Conservation (phyloP, 2,888 invertebrate genomes). For the Morpho helenor region DNA sequence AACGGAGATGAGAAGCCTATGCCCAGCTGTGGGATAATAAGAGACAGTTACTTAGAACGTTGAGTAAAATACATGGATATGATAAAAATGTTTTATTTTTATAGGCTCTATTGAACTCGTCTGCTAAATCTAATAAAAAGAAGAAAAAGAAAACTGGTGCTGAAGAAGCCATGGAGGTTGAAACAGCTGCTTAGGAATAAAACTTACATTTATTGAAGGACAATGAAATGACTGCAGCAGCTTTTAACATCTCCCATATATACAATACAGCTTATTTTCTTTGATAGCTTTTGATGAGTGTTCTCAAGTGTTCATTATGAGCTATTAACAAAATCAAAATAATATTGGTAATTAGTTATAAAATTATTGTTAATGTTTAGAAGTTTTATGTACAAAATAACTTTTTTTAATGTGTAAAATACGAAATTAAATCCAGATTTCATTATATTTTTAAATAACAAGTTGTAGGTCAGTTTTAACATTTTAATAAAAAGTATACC, state of each 20-base stretch:
- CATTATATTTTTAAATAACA: neutral
- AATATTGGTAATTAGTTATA: slow-evolving; percentile 21
- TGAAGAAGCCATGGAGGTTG: slow-evolving; percentile 80
- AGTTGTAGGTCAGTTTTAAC: neutral
- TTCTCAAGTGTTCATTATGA: slow-evolving; percentile 22
- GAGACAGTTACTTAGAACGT: no score
- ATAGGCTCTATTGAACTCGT: slow-evolving; percentile 85
- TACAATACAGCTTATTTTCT: slow-evolving; percentile 20
- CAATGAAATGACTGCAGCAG: slow-evolving; percentile 24
- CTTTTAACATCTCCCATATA: slow-evolving; percentile 20
- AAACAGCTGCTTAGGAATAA: slow-evolving; percentile 70
- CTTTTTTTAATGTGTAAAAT: slow-evolving; percentile 14
- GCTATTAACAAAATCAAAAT: slow-evolving; percentile 12
- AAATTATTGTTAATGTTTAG: slow-evolving; percentile 29
- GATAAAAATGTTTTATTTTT: slow-evolving; percentile 25
- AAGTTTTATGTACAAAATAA: slow-evolving; percentile 28
- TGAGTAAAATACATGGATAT: no score
- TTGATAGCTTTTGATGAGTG: slow-evolving; percentile 18
- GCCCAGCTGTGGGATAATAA: no score
- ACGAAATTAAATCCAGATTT: slow-evolving; percentile 1
- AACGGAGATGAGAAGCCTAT: no score
- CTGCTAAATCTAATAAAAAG: slow-evolving; percentile 93
- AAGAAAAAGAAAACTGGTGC: slow-evolving; percentile 91
- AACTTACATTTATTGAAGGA: slow-evolving; percentile 18
- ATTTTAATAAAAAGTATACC: slow-evolving; percentile 12